Evolutionary conservation across 2,797 vertebrate species (phyloP).

Genomic region (Trematomus bernacchii): DNA sequence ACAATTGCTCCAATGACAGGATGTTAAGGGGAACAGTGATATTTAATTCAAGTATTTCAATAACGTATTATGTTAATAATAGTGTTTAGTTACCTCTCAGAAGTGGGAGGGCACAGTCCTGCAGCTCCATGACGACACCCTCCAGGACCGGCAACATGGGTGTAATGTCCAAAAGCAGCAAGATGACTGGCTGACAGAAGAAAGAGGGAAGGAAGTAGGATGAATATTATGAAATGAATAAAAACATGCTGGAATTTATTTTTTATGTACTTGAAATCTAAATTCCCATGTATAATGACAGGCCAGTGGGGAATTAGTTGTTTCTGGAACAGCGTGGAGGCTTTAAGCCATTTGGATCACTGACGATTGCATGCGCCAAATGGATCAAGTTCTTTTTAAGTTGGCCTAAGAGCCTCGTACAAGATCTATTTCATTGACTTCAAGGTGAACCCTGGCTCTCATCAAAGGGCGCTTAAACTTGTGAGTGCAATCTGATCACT

Average conservation of each 20-base stretch:
- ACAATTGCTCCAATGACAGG: too few species aligned
- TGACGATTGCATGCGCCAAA: slow-evolving; percentile 27
- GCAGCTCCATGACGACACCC: slow-evolving; percentile 96
- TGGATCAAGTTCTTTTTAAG: slow-evolving; percentile 65
- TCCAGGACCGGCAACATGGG: slow-evolving; percentile 94
- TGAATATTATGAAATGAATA: slow-evolving; percentile 6
- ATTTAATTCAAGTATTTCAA: neutral
- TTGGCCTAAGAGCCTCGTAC: slow-evolving; percentile 53
- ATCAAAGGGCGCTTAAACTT: neutral
- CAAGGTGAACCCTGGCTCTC: slow-evolving; percentile 54
- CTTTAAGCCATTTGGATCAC: slow-evolving; percentile 37
- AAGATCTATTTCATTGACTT: slow-evolving; percentile 48
- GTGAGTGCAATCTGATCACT: slow-evolving; percentile 38
- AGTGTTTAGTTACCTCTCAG: slow-evolving; percentile 86
- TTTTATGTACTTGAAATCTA: neutral
- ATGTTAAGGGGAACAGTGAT: neutral
- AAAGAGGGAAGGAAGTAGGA: neutral
- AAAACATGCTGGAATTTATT: slow-evolving; percentile 1
- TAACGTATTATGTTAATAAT: neutral
- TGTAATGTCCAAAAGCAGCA: slow-evolving; percentile 93
- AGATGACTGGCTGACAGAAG: slow-evolving; percentile 86
- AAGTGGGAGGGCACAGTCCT: slow-evolving; percentile 95
- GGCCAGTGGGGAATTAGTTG: neutral
- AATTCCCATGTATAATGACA: slow-evolving; percentile 6
- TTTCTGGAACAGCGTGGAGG: slow-evolving; percentile 18